phyloP scores from a whole-genome alignment of 1,140 invertebrate species.

The Thaumatotibia leucotreta region DNA sequence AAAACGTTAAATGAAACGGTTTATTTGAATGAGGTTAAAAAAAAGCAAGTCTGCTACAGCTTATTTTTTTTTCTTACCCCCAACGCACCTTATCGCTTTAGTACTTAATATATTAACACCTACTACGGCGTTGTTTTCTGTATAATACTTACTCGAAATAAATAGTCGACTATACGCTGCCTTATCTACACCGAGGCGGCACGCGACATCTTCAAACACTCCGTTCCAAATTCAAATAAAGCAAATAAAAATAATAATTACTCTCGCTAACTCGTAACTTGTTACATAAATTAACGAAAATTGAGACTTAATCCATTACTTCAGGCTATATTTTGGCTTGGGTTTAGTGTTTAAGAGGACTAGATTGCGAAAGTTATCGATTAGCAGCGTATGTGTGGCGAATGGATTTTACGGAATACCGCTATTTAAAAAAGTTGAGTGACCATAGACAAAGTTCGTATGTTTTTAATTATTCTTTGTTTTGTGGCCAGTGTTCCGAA shows the following conservation, averaged over 20 bases:
- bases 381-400: slow-evolving; percentile 24
- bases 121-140: background rate
- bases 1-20: too few species aligned
- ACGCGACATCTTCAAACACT: slow-evolving; percentile 47
- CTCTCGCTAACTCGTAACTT: background rate
- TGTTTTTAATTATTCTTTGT: slow-evolving; percentile 21
- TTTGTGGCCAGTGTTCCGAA: background rate
- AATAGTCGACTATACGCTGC: background rate
- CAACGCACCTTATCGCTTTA: too few species aligned
- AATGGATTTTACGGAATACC: slow-evolving; percentile 43
- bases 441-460: slow-evolving; percentile 12
- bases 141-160: background rate
- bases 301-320: background rate
- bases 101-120: too few species aligned
- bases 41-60: too few species aligned
- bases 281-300: background rate
- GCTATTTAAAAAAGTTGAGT: slow-evolving; percentile 11
- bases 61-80: too few species aligned
- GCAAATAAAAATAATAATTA: slow-evolving; percentile 19
- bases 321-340: background rate
- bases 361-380: background rate
- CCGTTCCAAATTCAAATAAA: slow-evolving; percentile 35
- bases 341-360: background rate
- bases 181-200: slow-evolving; percentile 26
- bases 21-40: too few species aligned